phyloP scores from a whole-genome alignment of 1,140 invertebrate species.

The Trichoplusia ni region DNA sequence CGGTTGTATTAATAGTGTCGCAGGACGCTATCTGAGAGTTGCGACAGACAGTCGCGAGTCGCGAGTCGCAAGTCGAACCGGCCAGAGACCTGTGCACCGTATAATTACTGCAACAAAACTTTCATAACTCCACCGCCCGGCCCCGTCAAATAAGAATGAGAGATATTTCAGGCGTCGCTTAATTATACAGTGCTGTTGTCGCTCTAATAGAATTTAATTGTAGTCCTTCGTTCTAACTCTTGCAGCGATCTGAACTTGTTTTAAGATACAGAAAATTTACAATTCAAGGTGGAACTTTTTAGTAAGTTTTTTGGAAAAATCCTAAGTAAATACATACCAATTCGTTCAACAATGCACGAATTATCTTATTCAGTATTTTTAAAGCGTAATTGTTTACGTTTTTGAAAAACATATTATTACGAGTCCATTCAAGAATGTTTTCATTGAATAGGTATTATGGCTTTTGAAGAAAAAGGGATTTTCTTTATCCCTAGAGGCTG shows the following conservation, averaged over 20 bases:
- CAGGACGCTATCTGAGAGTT: conserved; percentile 54
- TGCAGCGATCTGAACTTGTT: background rate
- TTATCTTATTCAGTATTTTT: too few species aligned
- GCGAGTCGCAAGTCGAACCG: conserved; percentile 10
- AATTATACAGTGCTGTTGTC: conserved; percentile 66
- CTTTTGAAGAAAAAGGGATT: too few species aligned
- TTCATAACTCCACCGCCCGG: conserved; percentile 56
- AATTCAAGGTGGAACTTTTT: too few species aligned
- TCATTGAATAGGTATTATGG: too few species aligned
- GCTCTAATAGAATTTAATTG: conserved; percentile 78
- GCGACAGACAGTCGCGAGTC: conserved; percentile 17
- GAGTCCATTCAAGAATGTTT: too few species aligned
- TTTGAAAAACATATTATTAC: too few species aligned
- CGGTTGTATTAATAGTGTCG: conserved; percentile 56
- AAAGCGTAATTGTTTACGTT: too few species aligned
- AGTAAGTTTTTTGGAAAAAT: too few species aligned
- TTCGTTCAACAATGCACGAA: too few species aligned
- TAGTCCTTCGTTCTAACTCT: conserved; percentile 25
- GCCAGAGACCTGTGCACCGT: conserved; percentile 34
- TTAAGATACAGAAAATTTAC: too few species aligned
- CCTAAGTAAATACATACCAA: too few species aligned
- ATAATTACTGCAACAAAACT: conserved; percentile 71
- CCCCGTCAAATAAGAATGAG: conserved; percentile 65
- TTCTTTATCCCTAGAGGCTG: too few species aligned
- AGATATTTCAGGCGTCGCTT: conserved; percentile 70